phyloP scores from a whole-genome alignment of 1,140 invertebrate species.

The Neodiprion lecontei region DNA sequence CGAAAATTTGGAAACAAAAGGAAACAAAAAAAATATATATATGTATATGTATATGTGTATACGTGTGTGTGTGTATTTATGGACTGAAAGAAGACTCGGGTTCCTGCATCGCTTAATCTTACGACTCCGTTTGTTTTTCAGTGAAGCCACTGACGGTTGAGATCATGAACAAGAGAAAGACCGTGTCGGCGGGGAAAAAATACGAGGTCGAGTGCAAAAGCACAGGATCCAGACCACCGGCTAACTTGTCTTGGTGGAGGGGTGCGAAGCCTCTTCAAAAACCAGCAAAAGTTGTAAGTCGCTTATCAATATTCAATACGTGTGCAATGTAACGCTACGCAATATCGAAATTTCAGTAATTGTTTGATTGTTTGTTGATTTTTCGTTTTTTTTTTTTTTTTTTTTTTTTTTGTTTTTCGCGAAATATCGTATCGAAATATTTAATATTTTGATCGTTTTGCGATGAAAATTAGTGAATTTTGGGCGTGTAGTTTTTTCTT shows the following conservation, averaged over 20 bases:
- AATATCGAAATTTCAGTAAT: neutral
- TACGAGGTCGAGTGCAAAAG: constrained; percentile 71
- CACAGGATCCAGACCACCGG: constrained; percentile 69
- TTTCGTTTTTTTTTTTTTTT: too few relatives aligned
- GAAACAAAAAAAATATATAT: too few relatives aligned
- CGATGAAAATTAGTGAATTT: too few relatives aligned
- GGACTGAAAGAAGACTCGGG: too few relatives aligned
- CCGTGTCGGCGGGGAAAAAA: constrained; percentile 65
- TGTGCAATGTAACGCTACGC: neutral
- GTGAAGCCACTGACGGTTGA: constrained; percentile 69
- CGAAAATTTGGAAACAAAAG: too few relatives aligned
- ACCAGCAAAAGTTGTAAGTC: constrained; percentile 61
- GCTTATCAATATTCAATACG: neutral
- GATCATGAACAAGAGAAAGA: constrained; percentile 58
- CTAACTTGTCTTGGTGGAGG: constrained; percentile 73
- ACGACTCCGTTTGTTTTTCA: constrained; percentile 44
- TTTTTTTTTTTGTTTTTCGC: too few relatives aligned
- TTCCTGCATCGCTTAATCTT: neutral
- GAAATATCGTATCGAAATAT: too few relatives aligned
- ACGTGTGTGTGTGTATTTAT: too few relatives aligned
- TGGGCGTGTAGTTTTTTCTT: too few relatives aligned
- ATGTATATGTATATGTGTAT: too few relatives aligned
- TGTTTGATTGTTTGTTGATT: neutral
- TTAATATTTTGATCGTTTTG: too few relatives aligned
- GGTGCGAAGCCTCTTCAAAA: constrained; percentile 62